Conservation (phyloP, 2,113 vertebrate genomes). For the Arenaria interpres region DNA sequence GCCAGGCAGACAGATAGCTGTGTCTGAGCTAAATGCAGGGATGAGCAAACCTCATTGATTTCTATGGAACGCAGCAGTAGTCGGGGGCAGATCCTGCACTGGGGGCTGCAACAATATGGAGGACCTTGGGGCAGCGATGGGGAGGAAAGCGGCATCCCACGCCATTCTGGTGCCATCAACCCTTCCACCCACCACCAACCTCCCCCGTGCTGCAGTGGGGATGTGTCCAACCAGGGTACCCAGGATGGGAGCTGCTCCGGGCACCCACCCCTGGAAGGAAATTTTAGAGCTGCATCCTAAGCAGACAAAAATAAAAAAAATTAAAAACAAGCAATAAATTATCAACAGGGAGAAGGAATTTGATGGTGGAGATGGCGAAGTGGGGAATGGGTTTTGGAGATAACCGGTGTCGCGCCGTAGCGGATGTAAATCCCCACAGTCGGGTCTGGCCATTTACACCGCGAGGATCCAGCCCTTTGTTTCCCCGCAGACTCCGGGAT, state of each 20-base stretch:
- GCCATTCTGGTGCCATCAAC: neutral
- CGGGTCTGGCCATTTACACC: conserved; percentile 15
- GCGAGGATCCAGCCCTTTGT: conserved; percentile 53
- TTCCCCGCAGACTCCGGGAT: conserved; percentile 38
- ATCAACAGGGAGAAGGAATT: neutral
- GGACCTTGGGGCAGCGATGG: neutral
- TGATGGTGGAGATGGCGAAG: neutral
- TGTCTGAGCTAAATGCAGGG: neutral
- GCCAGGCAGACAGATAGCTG: neutral
- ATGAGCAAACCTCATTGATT: neutral
- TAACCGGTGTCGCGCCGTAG: neutral
- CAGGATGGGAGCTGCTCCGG: neutral
- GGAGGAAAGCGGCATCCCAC: neutral
- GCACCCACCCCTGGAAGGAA: neutral
- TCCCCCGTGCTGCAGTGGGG: rapidly evolving
- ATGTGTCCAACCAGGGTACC: rapidly evolving
- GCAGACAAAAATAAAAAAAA: neutral
- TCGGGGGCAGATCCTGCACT: neutral
- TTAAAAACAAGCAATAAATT: neutral
- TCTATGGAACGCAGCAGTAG: neutral
- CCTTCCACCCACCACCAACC: neutral
- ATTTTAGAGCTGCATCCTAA: neutral
- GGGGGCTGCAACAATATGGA: neutral
- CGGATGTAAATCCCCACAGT: neutral
- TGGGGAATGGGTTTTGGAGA: conserved; percentile 20